A percentile compares a stretch with the other conserved stretches of the same genome.
phyloP scores from a whole-genome alignment of 2,888 invertebrate genomes.

The Melanargia galathea region DNA sequence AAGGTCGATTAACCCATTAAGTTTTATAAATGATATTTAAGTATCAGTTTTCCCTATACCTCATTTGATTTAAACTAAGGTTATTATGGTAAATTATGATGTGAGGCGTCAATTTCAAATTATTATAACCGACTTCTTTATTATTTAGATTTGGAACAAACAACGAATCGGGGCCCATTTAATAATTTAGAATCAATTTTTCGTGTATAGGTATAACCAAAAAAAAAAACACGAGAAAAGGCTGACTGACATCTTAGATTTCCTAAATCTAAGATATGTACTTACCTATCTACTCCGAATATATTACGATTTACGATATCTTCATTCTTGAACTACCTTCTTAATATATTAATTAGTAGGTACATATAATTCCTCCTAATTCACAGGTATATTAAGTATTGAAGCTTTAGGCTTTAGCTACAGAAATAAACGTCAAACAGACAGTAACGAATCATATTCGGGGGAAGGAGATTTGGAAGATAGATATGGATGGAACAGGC shows the following conservation, averaged over 20 bases:
- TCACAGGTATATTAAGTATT: conserved; percentile 53
- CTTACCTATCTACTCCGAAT: too few species aligned
- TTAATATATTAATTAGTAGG: too few species aligned
- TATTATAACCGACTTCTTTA: neutral
- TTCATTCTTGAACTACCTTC: too few species aligned
- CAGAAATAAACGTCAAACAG: conserved; percentile 52
- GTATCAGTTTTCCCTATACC: neutral
- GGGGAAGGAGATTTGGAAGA: conserved; percentile 55
- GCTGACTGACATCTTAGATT: too few species aligned
- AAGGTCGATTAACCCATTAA: neutral
- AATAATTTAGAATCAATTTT: too few species aligned
- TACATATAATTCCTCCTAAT: conserved; percentile 3
- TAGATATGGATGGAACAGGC: conserved; percentile 54
- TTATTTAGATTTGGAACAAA: too few species aligned
- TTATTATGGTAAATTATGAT: neutral
- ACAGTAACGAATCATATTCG: conserved; percentile 29
- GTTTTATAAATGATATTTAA: neutral
- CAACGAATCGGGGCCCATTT: too few species aligned
- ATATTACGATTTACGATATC: too few species aligned
- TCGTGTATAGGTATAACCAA: too few species aligned
- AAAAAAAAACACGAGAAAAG: too few species aligned
- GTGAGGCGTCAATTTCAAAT: neutral
- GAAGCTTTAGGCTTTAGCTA: conserved; percentile 49
- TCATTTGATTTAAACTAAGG: neutral
- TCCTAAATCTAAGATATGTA: too few species aligned